These are phyloP conservation scores for Tragelaphus buxtoni DNA, from an alignment of 2,113 vertebrate species.

Conservation along the genomic window DNA sequence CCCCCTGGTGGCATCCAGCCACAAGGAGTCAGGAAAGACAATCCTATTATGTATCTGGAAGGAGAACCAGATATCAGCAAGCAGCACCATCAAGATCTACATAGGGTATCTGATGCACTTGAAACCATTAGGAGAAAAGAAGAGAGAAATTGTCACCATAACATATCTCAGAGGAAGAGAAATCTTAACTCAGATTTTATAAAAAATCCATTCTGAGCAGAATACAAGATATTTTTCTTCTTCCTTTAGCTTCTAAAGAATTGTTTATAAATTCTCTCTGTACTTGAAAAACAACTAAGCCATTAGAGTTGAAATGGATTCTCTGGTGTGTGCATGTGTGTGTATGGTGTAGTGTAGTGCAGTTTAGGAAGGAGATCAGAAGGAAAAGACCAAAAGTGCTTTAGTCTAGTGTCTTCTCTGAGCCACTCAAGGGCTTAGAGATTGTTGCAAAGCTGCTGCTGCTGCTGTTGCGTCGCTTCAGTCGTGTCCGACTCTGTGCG, in stretches of 20 bases:
- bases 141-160: constrained; percentile 46
- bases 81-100: background rate
- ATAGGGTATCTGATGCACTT: constrained; percentile 2
- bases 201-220: constrained; percentile 18
- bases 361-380: background rate
- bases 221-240: background rate
- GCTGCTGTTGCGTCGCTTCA: background rate
- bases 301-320: background rate
- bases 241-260: constrained; percentile 55
- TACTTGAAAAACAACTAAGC: constrained; percentile 60
- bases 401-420: background rate
- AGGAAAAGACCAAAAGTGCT: background rate
- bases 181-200: constrained; percentile 1
- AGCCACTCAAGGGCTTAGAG: background rate
- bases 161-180: constrained; percentile 25
- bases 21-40: background rate
- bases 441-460: background rate
- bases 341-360: background rate
- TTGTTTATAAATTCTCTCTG: constrained; percentile 50
- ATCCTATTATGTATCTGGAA: background rate
- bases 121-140: constrained; percentile 32
- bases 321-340: background rate
- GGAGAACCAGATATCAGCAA: background rate
- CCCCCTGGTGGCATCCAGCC: background rate
- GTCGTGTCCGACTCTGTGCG: too few relatives aligned